Percentiles rank a stretch among this genome's conserved stretches.
Evolutionary conservation across 2,888 invertebrate species (phyloP).

Genomic region (Mimas tiliae): DNA sequence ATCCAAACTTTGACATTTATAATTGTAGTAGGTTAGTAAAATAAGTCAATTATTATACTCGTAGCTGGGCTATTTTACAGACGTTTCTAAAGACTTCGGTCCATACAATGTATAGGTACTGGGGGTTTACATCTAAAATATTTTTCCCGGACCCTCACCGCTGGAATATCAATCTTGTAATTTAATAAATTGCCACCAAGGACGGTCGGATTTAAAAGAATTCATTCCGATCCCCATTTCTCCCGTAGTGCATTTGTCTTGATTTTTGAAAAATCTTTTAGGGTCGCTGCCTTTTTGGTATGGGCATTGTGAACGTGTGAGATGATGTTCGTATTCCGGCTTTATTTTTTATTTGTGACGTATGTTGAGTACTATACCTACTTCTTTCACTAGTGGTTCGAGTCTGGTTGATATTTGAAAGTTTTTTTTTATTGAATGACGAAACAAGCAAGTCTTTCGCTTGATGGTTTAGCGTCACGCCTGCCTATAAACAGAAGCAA

Average conservation of each 20-base stretch:
- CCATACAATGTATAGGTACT: not conserved
- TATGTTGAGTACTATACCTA: not conserved
- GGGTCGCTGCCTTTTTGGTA: constrained; percentile 20
- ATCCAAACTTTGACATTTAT: no score
- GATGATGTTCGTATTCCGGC: not conserved
- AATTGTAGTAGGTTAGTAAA: no score
- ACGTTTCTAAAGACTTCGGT: not conserved
- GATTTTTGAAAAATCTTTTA: constrained; percentile 16
- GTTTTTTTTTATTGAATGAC: no score
- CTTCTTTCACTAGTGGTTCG: no score
- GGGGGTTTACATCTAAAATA: not conserved
- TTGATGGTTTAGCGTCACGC: no score
- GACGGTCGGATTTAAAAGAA: constrained; percentile 28
- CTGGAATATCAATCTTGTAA: constrained; percentile 24
- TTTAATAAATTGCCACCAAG: constrained; percentile 27
- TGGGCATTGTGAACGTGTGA: not conserved
- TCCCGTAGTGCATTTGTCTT: constrained; percentile 26
- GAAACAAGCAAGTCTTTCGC: no score
- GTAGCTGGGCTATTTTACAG: not conserved
- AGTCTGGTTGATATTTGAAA: no score
- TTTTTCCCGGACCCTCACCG: constrained; percentile 7
- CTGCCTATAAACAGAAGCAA: no score
- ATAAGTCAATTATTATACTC: not conserved
- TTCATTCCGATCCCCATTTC: constrained; percentile 25
- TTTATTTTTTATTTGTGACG: not conserved